Evolutionary conservation across 2,888 invertebrate species (phyloP).

Genomic region (Strigamia transsilvanica): DNA sequence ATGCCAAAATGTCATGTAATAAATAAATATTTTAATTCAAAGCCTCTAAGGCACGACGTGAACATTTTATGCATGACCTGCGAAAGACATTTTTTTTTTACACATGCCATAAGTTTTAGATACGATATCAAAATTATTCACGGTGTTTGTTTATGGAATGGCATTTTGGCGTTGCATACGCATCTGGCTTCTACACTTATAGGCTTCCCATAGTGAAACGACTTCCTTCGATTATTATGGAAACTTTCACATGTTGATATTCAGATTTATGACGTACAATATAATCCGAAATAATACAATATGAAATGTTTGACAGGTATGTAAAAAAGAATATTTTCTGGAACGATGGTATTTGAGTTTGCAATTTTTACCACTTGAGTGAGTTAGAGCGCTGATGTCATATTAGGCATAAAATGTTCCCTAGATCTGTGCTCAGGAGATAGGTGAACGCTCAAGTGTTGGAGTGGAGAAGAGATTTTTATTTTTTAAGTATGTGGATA

Average conservation of each 20-base stretch:
- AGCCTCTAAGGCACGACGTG: no score
- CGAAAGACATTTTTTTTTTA: no score
- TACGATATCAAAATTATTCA: no score
- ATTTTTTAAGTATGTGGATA: not conserved
- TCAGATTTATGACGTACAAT: not conserved
- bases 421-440: not conserved
- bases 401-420: slow-evolving; percentile 6
- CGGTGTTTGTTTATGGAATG: no score
- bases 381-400: not conserved
- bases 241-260: not conserved
- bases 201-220: not conserved
- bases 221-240: not conserved
- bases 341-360: not conserved
- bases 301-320: not conserved
- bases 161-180: no score
- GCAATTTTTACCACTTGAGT: not conserved
- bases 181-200: no score
- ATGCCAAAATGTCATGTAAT: no score
- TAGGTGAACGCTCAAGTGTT: not conserved
- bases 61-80: no score
- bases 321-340: not conserved
- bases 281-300: not conserved
- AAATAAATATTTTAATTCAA: no score
- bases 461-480: not conserved
- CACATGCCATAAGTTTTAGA: no score